Base-by-base conservation (phyloP, 2,888 invertebrate genomes). In the Drosophila birchii region DNA sequence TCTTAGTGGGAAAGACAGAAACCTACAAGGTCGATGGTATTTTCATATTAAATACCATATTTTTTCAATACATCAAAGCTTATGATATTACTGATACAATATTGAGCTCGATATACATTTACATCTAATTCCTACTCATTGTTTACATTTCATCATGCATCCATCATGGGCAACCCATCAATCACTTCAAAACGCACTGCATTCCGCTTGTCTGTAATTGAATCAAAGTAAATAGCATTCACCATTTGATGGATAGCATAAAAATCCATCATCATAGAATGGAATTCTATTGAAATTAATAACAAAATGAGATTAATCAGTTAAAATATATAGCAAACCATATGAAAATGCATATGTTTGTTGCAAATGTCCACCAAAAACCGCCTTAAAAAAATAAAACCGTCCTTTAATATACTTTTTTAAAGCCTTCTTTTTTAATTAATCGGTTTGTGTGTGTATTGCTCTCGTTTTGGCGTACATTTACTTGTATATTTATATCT, bases 401-500 rank as follows among this genome's bases (percentile, higher is more conserved):
- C n/a, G n/a, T 36, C 12, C 5, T 16, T 23, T 8, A 8, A 12
- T 11, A 11, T 23, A 16, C 9, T 1, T n/a, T 34, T 45, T 47
- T 34, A 47, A 47, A 39, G 63, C 47, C 61, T 39, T 41, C 34
- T 12, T 16, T 47, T 41, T 36, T 23, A 23, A 18, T 39, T 16
- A 34, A 14, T 47, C 26, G 39, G 23, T 61, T 5, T 9, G n/a
- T 61, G 5, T 61, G 5, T 16, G 26, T 51, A 63, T 63, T 63
- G 47, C 61, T 34, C 39, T 63, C 43, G 34, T 41, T 62, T 29
- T 62, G 43, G 41, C 47, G n/a, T 12, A 18, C 18, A 32, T 32
- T n/a, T 16, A 16, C 45, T 29, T 47, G 61, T 61, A 38, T 39
- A 62, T 39, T 59, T 29, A 18, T 51, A 16, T 36, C 18, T 32